phyloP scores from a whole-genome alignment of 2,797 vertebrate species.

The Gallinago nigripennis region DNA sequence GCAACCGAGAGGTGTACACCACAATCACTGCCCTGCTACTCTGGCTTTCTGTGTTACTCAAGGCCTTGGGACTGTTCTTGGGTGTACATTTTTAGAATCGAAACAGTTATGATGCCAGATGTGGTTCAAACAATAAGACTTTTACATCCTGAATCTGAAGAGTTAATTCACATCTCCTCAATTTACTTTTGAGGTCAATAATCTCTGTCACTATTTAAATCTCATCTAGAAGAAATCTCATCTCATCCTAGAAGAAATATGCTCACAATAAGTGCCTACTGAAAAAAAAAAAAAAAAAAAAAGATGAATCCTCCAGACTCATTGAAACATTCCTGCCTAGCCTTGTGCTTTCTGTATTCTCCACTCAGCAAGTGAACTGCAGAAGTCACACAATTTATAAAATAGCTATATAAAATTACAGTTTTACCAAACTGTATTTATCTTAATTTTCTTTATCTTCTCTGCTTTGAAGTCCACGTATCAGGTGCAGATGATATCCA shows the following conservation, averaged over 20 bases:
- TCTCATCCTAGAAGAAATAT: neutral
- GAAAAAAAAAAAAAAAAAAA: neutral
- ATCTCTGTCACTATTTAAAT: neutral
- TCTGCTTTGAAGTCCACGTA: neutral
- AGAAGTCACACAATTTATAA: neutral
- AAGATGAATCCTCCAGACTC: too few species aligned
- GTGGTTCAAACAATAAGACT: too few species aligned
- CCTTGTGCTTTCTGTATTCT: neutral
- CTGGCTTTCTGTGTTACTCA: too few species aligned
- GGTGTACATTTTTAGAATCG: too few species aligned
- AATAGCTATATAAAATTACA: neutral
- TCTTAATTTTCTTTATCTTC: neutral
- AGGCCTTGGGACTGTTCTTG: neutral
- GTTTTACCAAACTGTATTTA: neutral
- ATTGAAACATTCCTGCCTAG: neutral
- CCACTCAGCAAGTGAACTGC: neutral
- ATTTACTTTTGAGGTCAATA: neutral
- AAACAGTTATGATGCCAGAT: neutral
- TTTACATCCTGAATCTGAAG: neutral
- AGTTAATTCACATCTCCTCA: neutral
- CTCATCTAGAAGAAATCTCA: neutral
- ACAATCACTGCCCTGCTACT: neutral
- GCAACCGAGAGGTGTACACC: accelerated
- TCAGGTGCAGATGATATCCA: neutral
- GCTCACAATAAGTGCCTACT: neutral